phyloP scores from a whole-genome alignment of 2,888 invertebrate species.

The Archaeoteleia sp. region DNA sequence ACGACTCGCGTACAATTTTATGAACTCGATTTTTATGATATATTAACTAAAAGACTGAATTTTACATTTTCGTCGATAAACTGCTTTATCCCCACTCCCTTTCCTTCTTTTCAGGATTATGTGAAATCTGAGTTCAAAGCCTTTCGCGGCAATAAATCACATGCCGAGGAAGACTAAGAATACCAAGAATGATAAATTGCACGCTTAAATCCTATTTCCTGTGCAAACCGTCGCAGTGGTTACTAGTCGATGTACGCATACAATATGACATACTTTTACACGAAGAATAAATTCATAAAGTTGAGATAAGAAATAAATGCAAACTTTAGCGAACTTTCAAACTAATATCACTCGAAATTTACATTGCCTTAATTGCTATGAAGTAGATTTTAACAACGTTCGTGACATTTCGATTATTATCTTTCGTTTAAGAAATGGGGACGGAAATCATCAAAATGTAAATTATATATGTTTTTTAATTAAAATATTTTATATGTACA shows the following conservation, averaged over 20 bases:
- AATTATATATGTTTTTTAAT: too few species aligned
- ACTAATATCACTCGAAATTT: constrained; percentile 9
- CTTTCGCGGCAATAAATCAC: constrained; percentile 47
- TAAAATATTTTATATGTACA: too few species aligned
- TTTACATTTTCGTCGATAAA: constrained; percentile 8
- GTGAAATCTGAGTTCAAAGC: constrained; percentile 46
- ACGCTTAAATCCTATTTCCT: constrained; percentile 51
- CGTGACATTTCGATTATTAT: too few species aligned
- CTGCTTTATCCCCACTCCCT: background rate
- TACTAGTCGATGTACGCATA: constrained; percentile 44
- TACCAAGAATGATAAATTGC: constrained; percentile 50
- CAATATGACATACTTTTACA: constrained; percentile 40
- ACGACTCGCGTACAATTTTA: too few species aligned
- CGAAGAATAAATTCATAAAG: constrained; percentile 23
- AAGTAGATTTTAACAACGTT: too few species aligned
- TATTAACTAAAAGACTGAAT: too few species aligned
- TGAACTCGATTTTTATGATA: too few species aligned
- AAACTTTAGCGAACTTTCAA: constrained; percentile 15
- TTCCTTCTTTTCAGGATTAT: constrained; percentile 37
- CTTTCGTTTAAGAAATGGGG: too few species aligned
- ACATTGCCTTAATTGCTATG: constrained; percentile 4
- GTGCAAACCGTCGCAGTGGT: constrained; percentile 46
- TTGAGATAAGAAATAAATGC: constrained; percentile 21
- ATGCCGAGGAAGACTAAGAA: constrained; percentile 29
- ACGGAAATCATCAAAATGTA: too few species aligned